Evolutionary conservation across 2,888 invertebrate genomes (phyloP), one percentile per base, ranked within the genome.

Genomic region (Sphinx pinastri): DNA sequence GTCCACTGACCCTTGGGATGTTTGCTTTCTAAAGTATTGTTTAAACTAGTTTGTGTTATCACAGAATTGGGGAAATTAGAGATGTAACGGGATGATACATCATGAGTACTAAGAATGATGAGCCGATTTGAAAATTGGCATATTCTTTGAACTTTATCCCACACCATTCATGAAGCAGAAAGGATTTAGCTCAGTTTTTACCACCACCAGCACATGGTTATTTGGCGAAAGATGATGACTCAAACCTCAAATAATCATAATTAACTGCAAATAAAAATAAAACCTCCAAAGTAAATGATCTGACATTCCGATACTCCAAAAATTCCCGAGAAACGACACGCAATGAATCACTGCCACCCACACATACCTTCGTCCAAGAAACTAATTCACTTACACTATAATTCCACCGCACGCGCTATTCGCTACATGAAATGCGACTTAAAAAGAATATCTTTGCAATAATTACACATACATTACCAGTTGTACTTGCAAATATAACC

Each of bases 381-480:
- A 63, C 19, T 49, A 63, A 63, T 63, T 63, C 49, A 63, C 47
- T 63, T 63, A 49, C 63, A 63, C 63, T 63, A 63, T 49, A 63
- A 63, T 63, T 47, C 19, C 19, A 63, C 63, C 63, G 47, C 49
- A 63, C 63, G 47, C 13, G 47, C 63, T 47, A 49, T 63, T 63
- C 49, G 49, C 63, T 49, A 63, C 47, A 49, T 63, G 49, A 49
- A 49, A 63, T 25, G 63, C 49, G 63, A 63, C 49, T 63, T 19
- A 63, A 63, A 63, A 63, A 63, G 63, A 63, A 47, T 63, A 47
- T 47, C 13, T 57, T 57, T 57, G 49, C 19, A 63, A 63, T 63
- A 63, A 63, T 63, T 63, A 63, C 63, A 63, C 47, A 63, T 63
- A 63, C 63, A 63, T 63, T 63, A 63, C 49, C 63, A 47, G 63